Percentiles rank a stretch among this genome's conserved stretches.
phyloP scores from a whole-genome alignment of 92 coral and sea anemone species.

The Palythoa caribaeorum region DNA sequence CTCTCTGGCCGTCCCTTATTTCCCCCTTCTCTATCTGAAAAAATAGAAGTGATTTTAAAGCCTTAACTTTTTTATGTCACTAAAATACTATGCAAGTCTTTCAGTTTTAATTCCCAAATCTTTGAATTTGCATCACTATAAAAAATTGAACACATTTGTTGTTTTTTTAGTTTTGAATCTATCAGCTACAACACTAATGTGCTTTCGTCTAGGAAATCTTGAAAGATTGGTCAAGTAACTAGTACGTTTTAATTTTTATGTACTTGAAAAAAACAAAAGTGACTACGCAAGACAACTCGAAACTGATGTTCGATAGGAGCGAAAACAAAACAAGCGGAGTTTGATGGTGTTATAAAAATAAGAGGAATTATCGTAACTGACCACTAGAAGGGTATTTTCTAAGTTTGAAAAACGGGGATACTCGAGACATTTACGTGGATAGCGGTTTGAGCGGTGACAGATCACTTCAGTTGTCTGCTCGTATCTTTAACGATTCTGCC shows the following conservation, averaged over 20 bases:
- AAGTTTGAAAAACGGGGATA: background rate
- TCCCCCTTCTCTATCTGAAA: no score
- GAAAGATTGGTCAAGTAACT: background rate
- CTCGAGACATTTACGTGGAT: slow-evolving; percentile 3
- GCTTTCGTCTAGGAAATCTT: background rate
- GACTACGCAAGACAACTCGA: background rate
- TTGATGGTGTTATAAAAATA: background rate
- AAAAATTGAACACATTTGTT: no score
- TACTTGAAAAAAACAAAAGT: background rate
- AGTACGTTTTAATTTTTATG: background rate
- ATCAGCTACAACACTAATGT: no score
- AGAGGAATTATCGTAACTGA: background rate
- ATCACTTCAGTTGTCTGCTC: background rate
- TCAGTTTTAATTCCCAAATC: no score
- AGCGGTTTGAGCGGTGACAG: background rate
- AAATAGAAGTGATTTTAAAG: no score
- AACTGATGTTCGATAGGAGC: background rate
- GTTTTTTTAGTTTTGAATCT: no score
- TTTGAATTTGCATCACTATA: no score
- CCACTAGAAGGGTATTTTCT: background rate
- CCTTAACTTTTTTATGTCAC: no score
- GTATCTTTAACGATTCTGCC: background rate
- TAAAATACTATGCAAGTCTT: no score
- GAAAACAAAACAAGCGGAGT: background rate
- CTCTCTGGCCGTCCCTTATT: no score